Base-by-base conservation (phyloP, 1,140 invertebrate species). In the Bombus pyrosoma region DNA sequence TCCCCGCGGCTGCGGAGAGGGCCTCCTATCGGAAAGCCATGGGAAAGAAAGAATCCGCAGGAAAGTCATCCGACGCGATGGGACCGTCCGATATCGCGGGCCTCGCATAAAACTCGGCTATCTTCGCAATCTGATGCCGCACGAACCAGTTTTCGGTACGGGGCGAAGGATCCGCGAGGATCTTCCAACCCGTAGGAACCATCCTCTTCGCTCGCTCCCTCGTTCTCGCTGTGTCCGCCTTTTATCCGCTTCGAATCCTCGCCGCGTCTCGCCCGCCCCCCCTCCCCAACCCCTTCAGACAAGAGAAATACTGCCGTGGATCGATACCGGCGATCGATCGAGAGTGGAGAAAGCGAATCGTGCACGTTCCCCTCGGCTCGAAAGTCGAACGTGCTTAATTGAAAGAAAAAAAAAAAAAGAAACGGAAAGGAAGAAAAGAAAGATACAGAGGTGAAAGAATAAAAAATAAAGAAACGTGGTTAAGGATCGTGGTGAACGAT, bases 61-160 rank as follows among this genome's bases (percentile, higher is more conserved):
- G 93, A 93, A 93, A 94, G 93, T 92, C 93, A 93, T 93, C 91
- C 88, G 91, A 87, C 88, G 91, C 93, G 94, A 95, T 95, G 92
- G 93, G 94, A 92, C 92, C 85, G 85, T 64, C 64, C 91, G 94
- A 95, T 94, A 94, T 83, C 89, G 84, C 86, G 87, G 84, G 83
- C 76, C 89, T 81, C 92, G 92, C 91, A 94, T 94, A 95, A 94
- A 94, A 94, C 92, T 92, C 90, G 83, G 86, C 91, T 95, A 95
- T 95, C 94, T 95, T 94, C 86, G 93, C 94, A 93, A 94, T 94
- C 94, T 94, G 93, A 94, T 93, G 93, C 93, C 91, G 92, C 90
- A 92, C 94, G 93, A 94, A 95, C 94, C 94, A 95, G 94, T 95
- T 94, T 93, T 93, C 92, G 93, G 86, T 93, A 88, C 87, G 86